Conservation (phyloP, 2,113 vertebrate species). For the Dicaeum eximium region DNA sequence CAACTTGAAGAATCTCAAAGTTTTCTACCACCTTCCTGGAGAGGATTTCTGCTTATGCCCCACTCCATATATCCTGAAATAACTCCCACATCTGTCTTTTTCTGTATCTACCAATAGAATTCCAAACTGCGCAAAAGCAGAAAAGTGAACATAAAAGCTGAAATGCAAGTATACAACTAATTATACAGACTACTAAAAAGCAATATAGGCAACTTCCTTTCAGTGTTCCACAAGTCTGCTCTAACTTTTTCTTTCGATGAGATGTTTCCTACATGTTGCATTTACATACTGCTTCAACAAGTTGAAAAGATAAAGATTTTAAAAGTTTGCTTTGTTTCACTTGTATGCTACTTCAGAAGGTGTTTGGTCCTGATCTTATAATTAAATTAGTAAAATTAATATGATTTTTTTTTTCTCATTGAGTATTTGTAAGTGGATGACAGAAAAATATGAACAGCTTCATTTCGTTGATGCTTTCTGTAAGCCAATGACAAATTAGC, state of each 20-base stretch:
- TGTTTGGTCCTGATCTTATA: background rate
- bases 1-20: background rate
- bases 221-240: background rate
- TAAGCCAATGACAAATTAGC: background rate
- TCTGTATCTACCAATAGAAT: background rate
- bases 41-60: background rate
- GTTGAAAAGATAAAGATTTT: background rate
- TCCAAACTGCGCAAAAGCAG: background rate
- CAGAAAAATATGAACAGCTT: background rate
- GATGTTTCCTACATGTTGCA: background rate
- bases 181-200: background rate
- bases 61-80: background rate
- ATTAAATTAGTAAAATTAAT: background rate
- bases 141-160: background rate
- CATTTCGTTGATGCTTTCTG: background rate
- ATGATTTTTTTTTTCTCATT: background rate
- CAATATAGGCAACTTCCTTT: background rate
- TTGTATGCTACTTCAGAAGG: fast-evolving
- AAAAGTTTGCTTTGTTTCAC: background rate
- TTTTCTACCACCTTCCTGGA: background rate
- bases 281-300: background rate
- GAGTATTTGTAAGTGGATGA: background rate
- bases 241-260: background rate
- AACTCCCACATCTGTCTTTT: background rate
- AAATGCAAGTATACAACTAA: background rate